Conservation (phyloP, 2,797 vertebrate species). For the Vipera ursinii region DNA sequence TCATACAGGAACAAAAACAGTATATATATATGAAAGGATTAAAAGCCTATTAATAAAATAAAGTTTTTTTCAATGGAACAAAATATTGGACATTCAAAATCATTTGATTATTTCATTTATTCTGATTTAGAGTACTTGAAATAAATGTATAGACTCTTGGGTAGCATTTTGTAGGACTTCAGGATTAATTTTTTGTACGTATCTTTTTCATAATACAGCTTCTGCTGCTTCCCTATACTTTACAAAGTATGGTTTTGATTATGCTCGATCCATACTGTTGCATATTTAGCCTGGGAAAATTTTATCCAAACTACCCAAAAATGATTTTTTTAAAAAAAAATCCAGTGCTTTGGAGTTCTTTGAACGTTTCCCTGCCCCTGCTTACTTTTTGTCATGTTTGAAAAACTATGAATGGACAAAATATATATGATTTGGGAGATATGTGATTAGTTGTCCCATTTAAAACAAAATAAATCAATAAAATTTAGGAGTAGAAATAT, state of each 20-base stretch:
- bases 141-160: not conserved
- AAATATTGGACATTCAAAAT: not conserved
- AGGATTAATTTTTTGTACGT: not conserved
- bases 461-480: not conserved
- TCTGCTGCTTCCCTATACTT: not conserved
- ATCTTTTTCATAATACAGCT: not conserved
- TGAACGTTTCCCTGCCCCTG: conserved; percentile 21
- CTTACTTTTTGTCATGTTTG: conserved; percentile 44
- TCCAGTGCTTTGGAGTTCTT: not conserved
- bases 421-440: not conserved
- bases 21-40: not conserved
- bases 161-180: not conserved
- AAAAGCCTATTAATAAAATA: not conserved
- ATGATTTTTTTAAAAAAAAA: not conserved
- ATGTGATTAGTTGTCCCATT: not conserved
- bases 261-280: too few species aligned
- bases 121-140: not conserved
- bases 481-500: not conserved
- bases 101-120: not conserved
- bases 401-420: not conserved
- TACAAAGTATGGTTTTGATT: not conserved
- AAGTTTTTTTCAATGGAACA: not conserved
- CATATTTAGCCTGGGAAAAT: not conserved
- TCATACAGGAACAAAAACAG: not conserved
- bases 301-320: not conserved